Base-by-base conservation (phyloP, 2,113 vertebrate genomes). In the Ammodytes marinus region DNA sequence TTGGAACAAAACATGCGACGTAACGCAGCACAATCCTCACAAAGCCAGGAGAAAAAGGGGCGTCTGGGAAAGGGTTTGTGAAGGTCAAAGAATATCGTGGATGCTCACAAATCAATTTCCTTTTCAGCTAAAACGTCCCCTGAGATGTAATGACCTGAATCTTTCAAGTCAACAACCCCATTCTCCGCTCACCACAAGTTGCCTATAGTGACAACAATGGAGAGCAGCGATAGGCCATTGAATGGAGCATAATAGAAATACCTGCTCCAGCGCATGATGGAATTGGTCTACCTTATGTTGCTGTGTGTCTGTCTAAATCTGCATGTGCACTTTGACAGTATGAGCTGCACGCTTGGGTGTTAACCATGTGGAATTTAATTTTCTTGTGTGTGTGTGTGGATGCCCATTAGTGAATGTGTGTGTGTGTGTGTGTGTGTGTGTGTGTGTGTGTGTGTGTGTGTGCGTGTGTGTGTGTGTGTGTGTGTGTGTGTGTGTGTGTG, bases 61-160 rank as follows among this genome's bases (percentile, higher is more conserved):
- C 27, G 27, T 74, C 50, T 35, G 67, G 15, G 19, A 43, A 75
- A 27, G 27, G 86, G 73, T 82, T 64, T 82, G 69, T 83, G 90
- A 94, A 93, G 89, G 91, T 93, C 93, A 93, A 65, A 45, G 73
- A 58, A 39, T 77, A 86, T 78, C 89, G 82, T 63, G 72, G 69
- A 74, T 7, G 19, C 82, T 17, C 77, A 86, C 69, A 93, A 93
- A 93, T 93, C 90, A 83, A 94, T 93, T 94, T 94, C 82, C 88
- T 88, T 90, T 88, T 84, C 69, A 88, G 73, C 84, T 74, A 68
- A 89, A 91, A 81, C 12, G 84, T 90, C 92, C 86, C 81, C 83
- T 74, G 91, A 89, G 88, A 87, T 92, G 92, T 94, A 92, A 92
- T 94, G 92, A 95, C 92, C 92, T 83, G 81, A 80, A 89, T 88